Percentiles rank a stretch among this genome's conserved stretches.
These are phyloP conservation scores for Acyrthosiphon pisum DNA, from an alignment of 1,140 invertebrate genomes.

Conservation along the genomic window DNA sequence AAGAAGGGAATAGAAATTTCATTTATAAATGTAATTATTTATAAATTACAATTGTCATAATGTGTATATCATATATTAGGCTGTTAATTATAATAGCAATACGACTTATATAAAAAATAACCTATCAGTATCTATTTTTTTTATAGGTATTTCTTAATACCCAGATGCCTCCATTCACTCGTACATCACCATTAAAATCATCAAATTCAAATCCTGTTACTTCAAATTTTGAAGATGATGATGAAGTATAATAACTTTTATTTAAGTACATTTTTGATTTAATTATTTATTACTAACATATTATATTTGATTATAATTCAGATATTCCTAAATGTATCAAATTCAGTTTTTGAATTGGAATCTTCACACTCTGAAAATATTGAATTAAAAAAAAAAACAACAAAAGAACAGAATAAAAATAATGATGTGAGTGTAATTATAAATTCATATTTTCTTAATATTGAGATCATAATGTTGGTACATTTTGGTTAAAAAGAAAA, in stretches of 20 bases:
- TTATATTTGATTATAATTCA: neutral
- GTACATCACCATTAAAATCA: neutral
- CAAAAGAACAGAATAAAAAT: neutral
- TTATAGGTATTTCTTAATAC: conserved; percentile 51
- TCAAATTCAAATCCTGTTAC: neutral
- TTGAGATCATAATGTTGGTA: neutral
- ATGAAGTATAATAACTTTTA: neutral
- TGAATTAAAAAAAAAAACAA: neutral
- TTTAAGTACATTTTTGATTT: neutral
- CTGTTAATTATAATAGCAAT: neutral
- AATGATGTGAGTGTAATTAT: conserved; percentile 22
- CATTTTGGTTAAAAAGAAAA: neutral
- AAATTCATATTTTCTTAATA: neutral
- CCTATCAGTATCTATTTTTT: neutral
- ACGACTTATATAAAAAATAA: neutral
- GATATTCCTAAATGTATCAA: conserved; percentile 23
- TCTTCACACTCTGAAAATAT: neutral
- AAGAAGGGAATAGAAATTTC: neutral
- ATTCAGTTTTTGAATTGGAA: conserved; percentile 23
- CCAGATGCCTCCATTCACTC: neutral
- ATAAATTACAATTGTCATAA: neutral
- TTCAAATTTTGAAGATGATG: neutral
- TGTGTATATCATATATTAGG: neutral
- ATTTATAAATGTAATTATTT: neutral
- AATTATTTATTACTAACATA: neutral